Conservation (phyloP, 2,888 invertebrate genomes). For the Choristoneura rosaceana region DNA sequence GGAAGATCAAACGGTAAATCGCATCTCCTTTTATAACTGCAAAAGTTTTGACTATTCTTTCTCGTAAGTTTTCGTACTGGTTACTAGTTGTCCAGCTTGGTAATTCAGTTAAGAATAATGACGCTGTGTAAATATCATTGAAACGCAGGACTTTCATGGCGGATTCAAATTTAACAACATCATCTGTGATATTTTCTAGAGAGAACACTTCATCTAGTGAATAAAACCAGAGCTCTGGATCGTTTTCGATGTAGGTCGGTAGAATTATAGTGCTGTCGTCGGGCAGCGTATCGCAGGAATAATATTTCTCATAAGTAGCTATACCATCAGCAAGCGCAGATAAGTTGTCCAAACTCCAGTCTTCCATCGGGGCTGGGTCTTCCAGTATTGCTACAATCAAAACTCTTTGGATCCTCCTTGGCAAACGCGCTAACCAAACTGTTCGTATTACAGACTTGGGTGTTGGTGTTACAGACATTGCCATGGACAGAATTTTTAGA, state of each 20-base stretch:
- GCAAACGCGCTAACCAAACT: neutral
- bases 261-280: neutral
- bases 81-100: neutral
- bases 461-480: neutral
- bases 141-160: neutral
- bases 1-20: neutral
- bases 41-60: neutral
- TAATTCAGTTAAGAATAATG: neutral
- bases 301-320: neutral
- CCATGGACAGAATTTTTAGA: neutral
- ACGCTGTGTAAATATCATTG: neutral
- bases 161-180: neutral
- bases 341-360: neutral
- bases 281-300: neutral
- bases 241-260: neutral
- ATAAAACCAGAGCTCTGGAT: slow-evolving; percentile 1
- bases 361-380: neutral
- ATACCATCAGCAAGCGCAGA: neutral
- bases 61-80: neutral
- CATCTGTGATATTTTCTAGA: neutral
- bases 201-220: neutral
- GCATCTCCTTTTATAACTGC: neutral
- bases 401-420: neutral
- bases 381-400: neutral
- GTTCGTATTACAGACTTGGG: neutral